phyloP scores from a whole-genome alignment of 1,140 invertebrate species.

The Telenomus remus region DNA sequence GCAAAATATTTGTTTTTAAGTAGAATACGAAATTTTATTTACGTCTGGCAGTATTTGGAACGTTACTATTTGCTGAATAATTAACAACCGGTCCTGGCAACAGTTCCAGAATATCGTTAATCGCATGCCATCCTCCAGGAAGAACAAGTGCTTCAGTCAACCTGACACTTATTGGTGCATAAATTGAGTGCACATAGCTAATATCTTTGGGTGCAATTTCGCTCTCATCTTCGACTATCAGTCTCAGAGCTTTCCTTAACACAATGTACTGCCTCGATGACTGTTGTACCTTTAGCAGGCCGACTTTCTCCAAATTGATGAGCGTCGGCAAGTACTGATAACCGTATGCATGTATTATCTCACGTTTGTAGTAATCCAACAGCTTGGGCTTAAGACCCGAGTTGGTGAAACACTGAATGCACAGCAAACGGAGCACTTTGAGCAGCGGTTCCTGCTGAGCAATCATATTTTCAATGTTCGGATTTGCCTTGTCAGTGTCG shows the following conservation, averaged over 20 bases:
- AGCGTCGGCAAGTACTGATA: slow-evolving; percentile 89
- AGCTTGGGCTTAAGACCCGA: slow-evolving; percentile 93
- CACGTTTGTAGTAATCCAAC: slow-evolving; percentile 93
- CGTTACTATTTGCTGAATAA: slow-evolving; percentile 51
- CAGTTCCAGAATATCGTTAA: slow-evolving; percentile 80
- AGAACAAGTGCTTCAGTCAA: slow-evolving; percentile 90
- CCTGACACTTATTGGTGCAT: slow-evolving; percentile 93
- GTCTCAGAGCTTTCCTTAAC: slow-evolving; percentile 83
- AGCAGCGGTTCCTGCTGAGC: slow-evolving; percentile 86
- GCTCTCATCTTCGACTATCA: slow-evolving; percentile 91
- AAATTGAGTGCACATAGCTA: slow-evolving; percentile 94
- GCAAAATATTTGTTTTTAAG: background rate
- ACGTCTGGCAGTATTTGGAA: slow-evolving; percentile 39
- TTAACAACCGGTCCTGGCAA: slow-evolving; percentile 79
- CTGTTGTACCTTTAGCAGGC: slow-evolving; percentile 85
- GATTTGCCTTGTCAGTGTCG: slow-evolving; percentile 90
- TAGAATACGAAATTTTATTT: slow-evolving; percentile 13
- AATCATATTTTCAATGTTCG: slow-evolving; percentile 94
- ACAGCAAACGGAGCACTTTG: slow-evolving; percentile 91
- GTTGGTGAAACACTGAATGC: slow-evolving; percentile 90
- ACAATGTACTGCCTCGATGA: slow-evolving; percentile 82
- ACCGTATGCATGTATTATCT: slow-evolving; percentile 93
- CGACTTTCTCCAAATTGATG: slow-evolving; percentile 91
- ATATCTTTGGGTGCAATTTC: slow-evolving; percentile 92
- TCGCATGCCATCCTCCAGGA: slow-evolving; percentile 87